Base-by-base conservation (phyloP, 1,140 invertebrate genomes). In the Drosophila auraria region DNA sequence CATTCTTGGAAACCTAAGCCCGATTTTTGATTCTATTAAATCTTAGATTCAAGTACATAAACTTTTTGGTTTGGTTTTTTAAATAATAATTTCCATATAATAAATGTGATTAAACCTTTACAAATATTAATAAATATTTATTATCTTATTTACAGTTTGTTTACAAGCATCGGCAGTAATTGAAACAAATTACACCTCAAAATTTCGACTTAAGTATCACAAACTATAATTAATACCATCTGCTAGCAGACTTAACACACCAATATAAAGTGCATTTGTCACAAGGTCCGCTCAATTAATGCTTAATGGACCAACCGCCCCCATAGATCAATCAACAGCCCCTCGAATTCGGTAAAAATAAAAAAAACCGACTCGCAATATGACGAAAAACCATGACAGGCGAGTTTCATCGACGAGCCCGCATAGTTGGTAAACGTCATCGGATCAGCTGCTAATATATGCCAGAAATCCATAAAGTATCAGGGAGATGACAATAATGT, bases 381-480 rank as follows among this genome's bases (percentile, higher is more conserved):
- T 86, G 82, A 84, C 61, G 74, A 78, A 68, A 82, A 70, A 30
- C 42, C 51, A 61, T 58, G 56, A 69, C 49, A 68, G 47, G 40
- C 17, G 74, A 27, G 47, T 54, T 77, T 68, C 15, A 30, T 38
- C 61, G 42, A 54, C 12, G 15, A 15, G n/a, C 82, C 82, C 82
- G 82, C 82, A 86, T 86, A 60, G 44, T 38, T 30, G 23, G n/a
- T 59, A 57, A 62, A 15, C 76, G 53, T 84, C 82, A 86, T 54
- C 82, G 64, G 51, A 81, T 78, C 82, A 86, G 56, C 82, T 84
- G 82, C 78, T 74, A 65, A 81, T 83, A 33, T 80, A 27, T 33
- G 7, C 5, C 27, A 20, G 5, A 44, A 33, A 60, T 44, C 56
- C n/a, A 45, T 65, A 64, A 25, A 40, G 20, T 33, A 15, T 30